A percentile compares a stretch with the other conserved stretches of the same genome.
These are phyloP conservation scores for Psettodes erumei DNA, from an alignment of 2,113 vertebrate species.

Conservation along the genomic window DNA sequence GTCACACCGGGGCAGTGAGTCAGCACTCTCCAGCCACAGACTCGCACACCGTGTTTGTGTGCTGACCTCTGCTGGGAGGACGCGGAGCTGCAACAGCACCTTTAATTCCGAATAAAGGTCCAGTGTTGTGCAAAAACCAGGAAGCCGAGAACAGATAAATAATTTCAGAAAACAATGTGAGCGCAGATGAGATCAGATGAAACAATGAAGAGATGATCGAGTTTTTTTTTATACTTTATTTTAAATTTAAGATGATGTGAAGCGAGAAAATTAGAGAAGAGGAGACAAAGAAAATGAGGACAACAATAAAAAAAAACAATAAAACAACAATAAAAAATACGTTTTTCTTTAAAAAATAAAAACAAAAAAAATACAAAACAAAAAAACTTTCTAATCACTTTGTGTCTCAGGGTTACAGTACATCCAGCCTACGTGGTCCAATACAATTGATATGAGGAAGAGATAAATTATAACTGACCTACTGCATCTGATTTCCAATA, in stretches of 20 bases:
- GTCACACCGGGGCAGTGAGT: slow-evolving; percentile 61
- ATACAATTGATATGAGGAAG: accelerated
- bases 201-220: neutral
- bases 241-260: neutral
- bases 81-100: neutral
- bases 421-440: neutral
- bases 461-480: neutral
- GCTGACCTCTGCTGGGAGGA: slow-evolving; percentile 70
- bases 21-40: slow-evolving; percentile 54
- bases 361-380: no score
- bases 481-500: neutral
- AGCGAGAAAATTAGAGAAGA: neutral
- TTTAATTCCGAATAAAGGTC: no score
- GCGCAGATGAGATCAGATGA: neutral
- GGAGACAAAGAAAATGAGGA: neutral
- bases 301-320: neutral
- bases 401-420: neutral
- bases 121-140: neutral
- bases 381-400: neutral
- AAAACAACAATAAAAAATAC: neutral
- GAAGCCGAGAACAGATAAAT: neutral
- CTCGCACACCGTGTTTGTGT: slow-evolving; percentile 48
- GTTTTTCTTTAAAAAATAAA: neutral
- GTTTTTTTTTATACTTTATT: no score
- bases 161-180: neutral